phyloP scores from a whole-genome alignment of 2,888 invertebrate genomes.

The Pecten maximus region DNA sequence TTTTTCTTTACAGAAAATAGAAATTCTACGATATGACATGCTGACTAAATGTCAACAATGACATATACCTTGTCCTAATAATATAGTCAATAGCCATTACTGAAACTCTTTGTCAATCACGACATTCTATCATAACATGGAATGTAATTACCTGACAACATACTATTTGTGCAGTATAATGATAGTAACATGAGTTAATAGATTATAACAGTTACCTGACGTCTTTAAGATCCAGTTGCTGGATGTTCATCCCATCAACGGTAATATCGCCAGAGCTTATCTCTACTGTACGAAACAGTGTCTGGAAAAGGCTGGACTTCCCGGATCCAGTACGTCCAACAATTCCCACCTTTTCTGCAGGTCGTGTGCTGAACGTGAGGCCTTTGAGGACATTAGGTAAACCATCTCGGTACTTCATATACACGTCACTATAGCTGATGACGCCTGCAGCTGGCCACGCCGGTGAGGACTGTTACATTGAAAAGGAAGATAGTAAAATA shows the following conservation, averaged over 20 bases:
- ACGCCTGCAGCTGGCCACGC: slow-evolving; percentile 87
- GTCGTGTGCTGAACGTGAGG: slow-evolving; percentile 90
- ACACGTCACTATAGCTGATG: slow-evolving; percentile 90
- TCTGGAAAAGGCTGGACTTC: slow-evolving; percentile 93
- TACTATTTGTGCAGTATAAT: no score
- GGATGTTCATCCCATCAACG: slow-evolving; percentile 92
- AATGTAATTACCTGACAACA: neutral
- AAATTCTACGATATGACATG: neutral
- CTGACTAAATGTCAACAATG: neutral
- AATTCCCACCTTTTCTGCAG: slow-evolving; percentile 91
- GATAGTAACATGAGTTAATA: neutral
- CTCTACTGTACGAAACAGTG: slow-evolving; percentile 90
- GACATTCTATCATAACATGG: neutral
- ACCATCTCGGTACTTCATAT: slow-evolving; percentile 85
- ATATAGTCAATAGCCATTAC: neutral
- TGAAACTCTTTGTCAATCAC: no score
- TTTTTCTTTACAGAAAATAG: neutral
- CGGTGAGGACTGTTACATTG: slow-evolving; percentile 72
- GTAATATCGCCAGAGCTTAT: slow-evolving; percentile 88
- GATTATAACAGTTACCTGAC: slow-evolving; percentile 86
- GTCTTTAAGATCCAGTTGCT: slow-evolving; percentile 87
- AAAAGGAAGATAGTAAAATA: neutral
- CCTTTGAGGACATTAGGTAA: slow-evolving; percentile 86
- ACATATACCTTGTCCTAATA: neutral
- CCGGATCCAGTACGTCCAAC: slow-evolving; percentile 97